Evolutionary conservation across 2,888 invertebrate species (phyloP), one percentile per base, ranked within the genome.

Genomic region (Pollenia amentaria): DNA sequence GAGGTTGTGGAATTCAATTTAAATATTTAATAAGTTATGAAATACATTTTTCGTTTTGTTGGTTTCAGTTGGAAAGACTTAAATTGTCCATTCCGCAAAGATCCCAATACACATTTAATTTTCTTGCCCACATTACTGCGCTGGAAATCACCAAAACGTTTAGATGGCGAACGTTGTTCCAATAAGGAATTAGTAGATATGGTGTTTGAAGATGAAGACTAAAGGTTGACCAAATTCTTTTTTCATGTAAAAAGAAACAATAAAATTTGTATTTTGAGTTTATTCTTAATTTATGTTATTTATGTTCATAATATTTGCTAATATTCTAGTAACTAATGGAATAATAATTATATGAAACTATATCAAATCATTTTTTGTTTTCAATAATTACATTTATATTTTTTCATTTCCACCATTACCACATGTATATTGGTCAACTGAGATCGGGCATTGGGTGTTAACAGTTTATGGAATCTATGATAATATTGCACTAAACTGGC

Each of bases 371-470:
- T 57, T 65, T 21, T 11, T 38, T 60, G 40, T 77, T 67, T 62
- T 94, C 94, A 98, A 94, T 97, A 99, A 93, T 97, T 97, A 9
- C 98, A 98, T 94, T 99, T 99, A 94, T 99, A 99, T 94, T 99
- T 99, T 94, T 99, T 99, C 88, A 99, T 97, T 94, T 99, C 99
- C 2, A 99, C 98, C 98, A 99, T 99, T 84, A 99, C 97, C 85
- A 99, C 98, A 94, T 99, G 99, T 91, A 99, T 98, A 92, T 99
- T 99, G 4, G 99, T 98, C 76, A 99, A 95, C 93, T 99, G 98
- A 9, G 97, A 97, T 88, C 97, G 94, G 0, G 96, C 96, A 92
- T 96, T 96, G 18, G 98, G 97, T 10, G 97, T 96, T 29, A 99
- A 94, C 29, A 99, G 95, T 93, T 99, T 99, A 90, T 98, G 98